Conservation (phyloP, 2,113 vertebrate species). For the Pleuronectes platessa region DNA sequence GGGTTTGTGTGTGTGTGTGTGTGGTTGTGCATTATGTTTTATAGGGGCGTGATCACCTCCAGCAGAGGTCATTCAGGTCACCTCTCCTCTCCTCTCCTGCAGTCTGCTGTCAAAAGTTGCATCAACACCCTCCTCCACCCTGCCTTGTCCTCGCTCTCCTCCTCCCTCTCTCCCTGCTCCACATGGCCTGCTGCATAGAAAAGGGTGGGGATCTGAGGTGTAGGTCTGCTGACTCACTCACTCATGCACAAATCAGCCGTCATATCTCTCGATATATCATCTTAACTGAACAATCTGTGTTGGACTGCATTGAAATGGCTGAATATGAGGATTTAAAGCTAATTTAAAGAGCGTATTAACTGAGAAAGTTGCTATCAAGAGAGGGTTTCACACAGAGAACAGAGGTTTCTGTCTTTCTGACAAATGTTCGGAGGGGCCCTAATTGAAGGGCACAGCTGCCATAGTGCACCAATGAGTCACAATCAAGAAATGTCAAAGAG, state of each 20-base stretch:
- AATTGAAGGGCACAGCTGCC: too few species aligned
- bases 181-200: constrained; percentile 42
- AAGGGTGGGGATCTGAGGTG: constrained; percentile 39
- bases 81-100: constrained; percentile 64
- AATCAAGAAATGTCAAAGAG: neutral
- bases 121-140: constrained; percentile 28
- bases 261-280: neutral
- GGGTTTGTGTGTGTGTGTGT: too few species aligned
- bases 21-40: neutral
- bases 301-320: neutral
- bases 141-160: neutral
- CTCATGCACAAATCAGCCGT: constrained; percentile 19
- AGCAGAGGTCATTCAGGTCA: constrained; percentile 66
- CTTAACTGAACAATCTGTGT: neutral
- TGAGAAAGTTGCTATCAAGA: neutral
- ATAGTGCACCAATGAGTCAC: neutral
- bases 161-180: constrained; percentile 5
- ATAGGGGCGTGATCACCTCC: constrained; percentile 32
- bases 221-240: constrained; percentile 46
- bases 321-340: neutral
- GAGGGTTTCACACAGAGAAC: too few species aligned
- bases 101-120: constrained; percentile 65
- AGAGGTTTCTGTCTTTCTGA: too few species aligned
- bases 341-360: neutral
- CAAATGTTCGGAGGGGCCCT: too few species aligned